Evolutionary conservation across 2,797 vertebrate species (phyloP), one percentile per base, ranked within the genome.

Genomic region (Antennarius maculatus): DNA sequence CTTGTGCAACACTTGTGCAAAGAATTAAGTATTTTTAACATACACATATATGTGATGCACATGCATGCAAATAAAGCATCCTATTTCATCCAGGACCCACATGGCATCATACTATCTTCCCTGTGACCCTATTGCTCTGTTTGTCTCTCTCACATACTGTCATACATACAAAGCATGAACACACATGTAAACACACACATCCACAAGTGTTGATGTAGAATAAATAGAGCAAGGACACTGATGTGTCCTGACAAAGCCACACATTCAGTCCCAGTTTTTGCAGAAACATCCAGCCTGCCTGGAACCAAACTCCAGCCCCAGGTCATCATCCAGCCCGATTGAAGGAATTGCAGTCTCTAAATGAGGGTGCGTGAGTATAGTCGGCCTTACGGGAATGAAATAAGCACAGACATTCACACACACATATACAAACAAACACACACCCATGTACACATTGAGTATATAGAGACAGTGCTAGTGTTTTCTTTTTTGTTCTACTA

Each of bases 201-300:
- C 81, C 82, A 54, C 72, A 81, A 86, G 85, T 87, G 85, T 88
- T 87, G 81, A 86, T 88, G 78, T 80, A 87, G 75, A 79, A 74
- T 85, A 91, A 91, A 81, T 90, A 79, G 90, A 91, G 90, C 90
- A 88, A 87, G 86, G 90, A 89, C 88, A 87, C 81, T 91, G 90
- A 90, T 91, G 91, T 88, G 87, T 83, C 90, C 80, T 88, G 91
- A 92, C 90, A 92, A 92, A 90, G 88, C 84, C 87, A 85, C 86
- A 90, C 85, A 88, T 79, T 80, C 75, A 61, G 77, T 79, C 71
- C 71, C 77, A 83, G 64, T 77, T 76, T 69, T 79, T 34, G 53
- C 67, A 68, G 78, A 65, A 79, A 69, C 81, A 79, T 62, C 66
- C 75, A 71, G 55, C 59, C 82, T 77, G 88, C 86, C 85, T 76